These are phyloP conservation scores for Anableps anableps DNA, from an alignment of 2,797 vertebrate species.

Conservation along the genomic window DNA sequence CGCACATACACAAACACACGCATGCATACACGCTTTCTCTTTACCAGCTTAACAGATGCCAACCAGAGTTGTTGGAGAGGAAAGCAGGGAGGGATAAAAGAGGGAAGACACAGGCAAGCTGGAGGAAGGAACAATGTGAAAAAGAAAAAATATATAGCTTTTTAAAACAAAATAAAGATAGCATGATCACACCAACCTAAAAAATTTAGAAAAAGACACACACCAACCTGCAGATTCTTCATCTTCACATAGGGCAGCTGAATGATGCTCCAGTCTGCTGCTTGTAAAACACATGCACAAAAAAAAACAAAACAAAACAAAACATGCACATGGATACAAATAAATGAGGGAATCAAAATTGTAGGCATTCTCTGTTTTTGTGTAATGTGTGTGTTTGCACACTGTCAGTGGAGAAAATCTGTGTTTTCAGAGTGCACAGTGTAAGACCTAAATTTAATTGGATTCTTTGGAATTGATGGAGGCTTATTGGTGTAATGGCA, in stretches of 20 bases:
- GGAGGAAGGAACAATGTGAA: conserved; percentile 58
- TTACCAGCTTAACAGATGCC: conserved; percentile 81
- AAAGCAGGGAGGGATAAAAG: conserved; percentile 79
- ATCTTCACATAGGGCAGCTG: conserved; percentile 54
- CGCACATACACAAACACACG: conserved; percentile 34
- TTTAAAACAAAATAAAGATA: conserved; percentile 57
- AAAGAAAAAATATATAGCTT: conserved; percentile 66
- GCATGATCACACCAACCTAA: conserved; percentile 77
- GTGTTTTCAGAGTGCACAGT: conserved; percentile 69
- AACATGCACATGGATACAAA: conserved; percentile 24
- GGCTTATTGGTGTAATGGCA: conserved; percentile 76
- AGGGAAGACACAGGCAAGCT: conserved; percentile 60
- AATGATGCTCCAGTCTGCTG: conserved; percentile 47
- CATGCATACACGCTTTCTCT: conserved; percentile 69
- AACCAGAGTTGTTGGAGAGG: conserved; percentile 78
- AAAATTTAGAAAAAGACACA: conserved; percentile 37
- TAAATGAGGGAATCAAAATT: conserved; percentile 32
- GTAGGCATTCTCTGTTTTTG: conserved; percentile 19
- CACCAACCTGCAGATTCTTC: conserved; percentile 46
- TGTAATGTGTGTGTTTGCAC: conserved; percentile 62
- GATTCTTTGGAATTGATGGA: conserved; percentile 78
- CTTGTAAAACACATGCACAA: conserved; percentile 11
- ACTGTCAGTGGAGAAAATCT: conserved; percentile 69
- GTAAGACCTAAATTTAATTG: conserved; percentile 77
- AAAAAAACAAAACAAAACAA: too few species aligned